These are phyloP conservation scores for Columba livia DNA, from an alignment of 2,113 vertebrate genomes.

Conservation along the genomic window DNA sequence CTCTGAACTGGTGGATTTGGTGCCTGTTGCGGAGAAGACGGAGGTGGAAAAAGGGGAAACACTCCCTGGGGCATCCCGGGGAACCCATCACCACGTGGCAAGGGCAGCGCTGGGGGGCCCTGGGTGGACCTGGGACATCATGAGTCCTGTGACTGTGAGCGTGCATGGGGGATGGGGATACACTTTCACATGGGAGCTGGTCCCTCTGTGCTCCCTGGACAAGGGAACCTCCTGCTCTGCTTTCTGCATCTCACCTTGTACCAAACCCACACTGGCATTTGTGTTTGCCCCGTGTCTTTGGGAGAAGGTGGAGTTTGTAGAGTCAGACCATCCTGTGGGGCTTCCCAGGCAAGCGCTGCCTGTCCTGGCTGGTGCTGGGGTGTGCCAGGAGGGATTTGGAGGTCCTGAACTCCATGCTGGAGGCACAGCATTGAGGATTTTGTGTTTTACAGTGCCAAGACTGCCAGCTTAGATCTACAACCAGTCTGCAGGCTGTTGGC, in stretches of 20 bases:
- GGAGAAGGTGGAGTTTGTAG: background rate
- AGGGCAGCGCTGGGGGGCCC: background rate
- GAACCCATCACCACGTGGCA: fast-evolving
- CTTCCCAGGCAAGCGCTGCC: background rate
- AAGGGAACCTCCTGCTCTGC: background rate
- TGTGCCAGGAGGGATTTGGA: background rate
- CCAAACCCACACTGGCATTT: background rate
- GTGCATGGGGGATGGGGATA: too few species aligned
- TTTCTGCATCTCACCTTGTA: background rate
- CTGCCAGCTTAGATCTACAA: background rate
- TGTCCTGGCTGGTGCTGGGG: background rate
- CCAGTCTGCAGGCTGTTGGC: background rate
- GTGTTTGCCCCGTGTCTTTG: background rate
- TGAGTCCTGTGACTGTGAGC: background rate
- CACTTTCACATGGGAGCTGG: fast-evolving
- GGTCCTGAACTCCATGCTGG: background rate
- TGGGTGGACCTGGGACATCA: background rate
- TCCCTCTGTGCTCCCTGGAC: background rate
- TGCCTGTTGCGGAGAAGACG: background rate
- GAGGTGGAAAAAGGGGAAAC: background rate
- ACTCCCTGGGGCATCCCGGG: background rate
- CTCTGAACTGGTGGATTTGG: background rate
- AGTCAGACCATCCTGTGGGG: fast-evolving
- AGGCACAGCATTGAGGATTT: background rate
- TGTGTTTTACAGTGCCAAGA: background rate